A percentile compares a stretch with the other conserved stretches of the same genome.
phyloP scores from a whole-genome alignment of 2,888 invertebrate species.

The Cephus sareptanus region DNA sequence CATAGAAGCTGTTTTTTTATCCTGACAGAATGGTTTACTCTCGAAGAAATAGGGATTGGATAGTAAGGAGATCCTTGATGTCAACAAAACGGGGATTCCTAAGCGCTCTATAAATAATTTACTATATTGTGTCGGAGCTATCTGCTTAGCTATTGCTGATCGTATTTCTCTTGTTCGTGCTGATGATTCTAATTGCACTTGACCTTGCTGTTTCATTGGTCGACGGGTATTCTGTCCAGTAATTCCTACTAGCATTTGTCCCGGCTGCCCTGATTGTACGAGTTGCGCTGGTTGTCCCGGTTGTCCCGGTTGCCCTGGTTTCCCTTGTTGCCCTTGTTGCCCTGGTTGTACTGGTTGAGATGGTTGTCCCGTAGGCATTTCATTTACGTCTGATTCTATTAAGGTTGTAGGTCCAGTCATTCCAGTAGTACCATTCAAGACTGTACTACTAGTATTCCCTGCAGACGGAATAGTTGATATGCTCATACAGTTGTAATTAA shows the following conservation, averaged over 20 bases:
- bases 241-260: too few relatives aligned
- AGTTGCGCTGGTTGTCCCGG: neutral
- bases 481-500: slow-evolving; percentile 50
- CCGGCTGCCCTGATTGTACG: neutral
- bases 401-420: neutral
- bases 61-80: too few relatives aligned
- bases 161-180: neutral
- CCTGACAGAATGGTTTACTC: too few relatives aligned
- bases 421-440: slow-evolving; percentile 4
- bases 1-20: too few relatives aligned
- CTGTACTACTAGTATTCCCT: slow-evolving; percentile 8
- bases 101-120: too few relatives aligned
- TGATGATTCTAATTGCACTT: neutral
- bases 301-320: neutral
- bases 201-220: too few relatives aligned
- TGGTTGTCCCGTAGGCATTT: neutral
- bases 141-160: neutral
- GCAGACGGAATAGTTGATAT: slow-evolving; percentile 39
- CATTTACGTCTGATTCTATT: neutral
- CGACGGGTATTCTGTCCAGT: too few relatives aligned
- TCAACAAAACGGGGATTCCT: too few relatives aligned
- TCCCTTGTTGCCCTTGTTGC: neutral
- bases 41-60: too few relatives aligned
- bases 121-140: neutral
- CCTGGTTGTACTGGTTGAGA: neutral